Base-by-base conservation (phyloP, 2,888 invertebrate species). In the Hirtodrosophila duncani region DNA sequence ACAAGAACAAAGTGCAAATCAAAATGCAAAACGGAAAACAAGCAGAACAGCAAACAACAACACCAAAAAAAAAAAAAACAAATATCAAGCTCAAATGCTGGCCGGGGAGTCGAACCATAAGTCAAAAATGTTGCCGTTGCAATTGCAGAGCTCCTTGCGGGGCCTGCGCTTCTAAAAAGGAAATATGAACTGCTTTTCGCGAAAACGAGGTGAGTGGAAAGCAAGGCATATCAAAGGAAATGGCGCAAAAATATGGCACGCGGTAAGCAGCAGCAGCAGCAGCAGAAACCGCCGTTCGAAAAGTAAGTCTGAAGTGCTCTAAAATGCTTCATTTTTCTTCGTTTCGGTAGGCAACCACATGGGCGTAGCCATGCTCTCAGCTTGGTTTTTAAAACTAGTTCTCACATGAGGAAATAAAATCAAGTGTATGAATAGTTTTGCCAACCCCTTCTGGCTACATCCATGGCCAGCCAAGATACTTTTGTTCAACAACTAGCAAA, bases 191-290 rank as follows among this genome's bases (percentile, higher is more conserved):
- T 60, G 61, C n/a, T 58, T 56, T 38, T 43, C 39, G 30, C 51
- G 30, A 29, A 57, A 57, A 37, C 45, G 58, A 48, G 58, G 75
- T 81, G 62, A 75, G 75, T 81, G 56, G 48, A 49, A 31, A 42
- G 67, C 59, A n/a, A n/a, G 34, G 52, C 58, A 65, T 79, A 78
- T 69, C 72, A 77, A 80, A 64, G 77, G 68, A 67, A 74, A 80
- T 68, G 64, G 60, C 55, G 66, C 70, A 74, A 72, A 81, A 83
- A 83, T 78, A 74, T 80, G 69, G 82, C 71, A 77, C 82, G 69
- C 75, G 75, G 69, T 77, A 83, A 79, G 71, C 67, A 71, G 67
- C 46, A 41, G 69, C 57, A 50, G 33, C 43, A 50, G 51, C 49
- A 46, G 45, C 57, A 36, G 10, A 3, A 29, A 6, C 11, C 16